These are phyloP conservation scores for Diachasmimorpha longicaudata DNA, from an alignment of 1,140 invertebrate genomes.

Conservation along the genomic window DNA sequence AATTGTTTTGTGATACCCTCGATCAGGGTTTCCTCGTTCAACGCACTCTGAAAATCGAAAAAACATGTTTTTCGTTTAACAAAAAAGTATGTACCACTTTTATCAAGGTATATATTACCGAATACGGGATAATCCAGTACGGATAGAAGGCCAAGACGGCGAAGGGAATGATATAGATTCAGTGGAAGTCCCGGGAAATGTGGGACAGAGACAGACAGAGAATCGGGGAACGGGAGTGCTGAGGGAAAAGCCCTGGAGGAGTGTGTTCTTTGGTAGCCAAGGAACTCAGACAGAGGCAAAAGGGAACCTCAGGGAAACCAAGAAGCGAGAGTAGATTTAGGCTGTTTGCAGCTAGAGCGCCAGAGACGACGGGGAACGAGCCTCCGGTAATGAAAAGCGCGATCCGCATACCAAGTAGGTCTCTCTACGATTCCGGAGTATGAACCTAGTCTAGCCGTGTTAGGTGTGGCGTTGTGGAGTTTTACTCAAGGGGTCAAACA, in stretches of 20 bases:
- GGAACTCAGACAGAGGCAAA: slow-evolving; percentile 14
- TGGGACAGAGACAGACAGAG: too few relatives aligned
- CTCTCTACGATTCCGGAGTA: slow-evolving; percentile 42
- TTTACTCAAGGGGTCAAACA: slow-evolving; percentile 8
- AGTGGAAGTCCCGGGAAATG: slow-evolving; percentile 9
- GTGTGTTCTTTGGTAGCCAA: slow-evolving; percentile 17
- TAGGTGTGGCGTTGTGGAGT: slow-evolving; percentile 31
- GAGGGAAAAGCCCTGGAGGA: neutral
- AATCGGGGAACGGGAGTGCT: neutral
- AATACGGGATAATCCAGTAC: slow-evolving; percentile 52
- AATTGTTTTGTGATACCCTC: slow-evolving; percentile 36
- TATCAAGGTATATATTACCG: too few relatives aligned
- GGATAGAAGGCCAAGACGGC: slow-evolving; percentile 39
- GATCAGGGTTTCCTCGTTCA: slow-evolving; percentile 21
- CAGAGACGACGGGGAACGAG: slow-evolving; percentile 52
- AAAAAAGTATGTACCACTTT: too few relatives aligned
- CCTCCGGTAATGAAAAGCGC: slow-evolving; percentile 65
- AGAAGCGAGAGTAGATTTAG: slow-evolving; percentile 57
- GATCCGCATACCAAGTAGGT: slow-evolving; percentile 64
- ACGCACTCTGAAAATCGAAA: slow-evolving; percentile 42
- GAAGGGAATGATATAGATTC: slow-evolving; percentile 43
- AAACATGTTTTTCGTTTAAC: neutral
- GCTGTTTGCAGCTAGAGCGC: slow-evolving; percentile 54
- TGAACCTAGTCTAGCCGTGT: slow-evolving; percentile 51
- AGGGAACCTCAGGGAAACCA: slow-evolving; percentile 24